Base-by-base conservation (phyloP, 2,888 invertebrate genomes). In the Argynnis bischoffii region DNA sequence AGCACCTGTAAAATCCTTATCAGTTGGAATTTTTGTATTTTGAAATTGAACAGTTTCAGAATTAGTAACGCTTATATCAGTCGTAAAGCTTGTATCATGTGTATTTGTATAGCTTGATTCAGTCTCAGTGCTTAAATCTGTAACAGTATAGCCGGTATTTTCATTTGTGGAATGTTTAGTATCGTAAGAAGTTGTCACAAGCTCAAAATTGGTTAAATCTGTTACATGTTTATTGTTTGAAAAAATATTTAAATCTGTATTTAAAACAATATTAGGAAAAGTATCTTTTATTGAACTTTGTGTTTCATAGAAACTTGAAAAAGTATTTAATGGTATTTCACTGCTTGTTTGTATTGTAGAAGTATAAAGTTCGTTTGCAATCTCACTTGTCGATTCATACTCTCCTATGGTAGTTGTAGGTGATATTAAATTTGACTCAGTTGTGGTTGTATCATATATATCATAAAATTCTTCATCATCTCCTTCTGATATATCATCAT, bases 401-500 rank as follows among this genome's bases (percentile, higher is more conserved):
- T 69, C 50, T 18, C 11, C 46, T 48, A 48, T 55, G 4, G 53
- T 46, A n/a, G 48, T 59, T 31, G 59, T 21, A 55, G 59, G 56
- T 48, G 61, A 50, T 8, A 54, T 46, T 47, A 59, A 61, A 50
- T 69, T 66, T 26, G 53, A 50, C 14, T 67, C 51, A 18, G 46
- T 54, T 50, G 61, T 54, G 48, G 70, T 50, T 16, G 71, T 69
- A 14, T 66, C 69, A 63, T 70, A 65, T 63, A 65, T 67, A 61
- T 84, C 78, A 60, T 79, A 78, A 35, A 74, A 75, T 47, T 81
- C 79, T 51, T 79, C 69, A 66, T 83, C 78, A 41, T 76, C 69
- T 57, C 56, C 73, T 68, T 78, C 77, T 46, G 73, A 73, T 53
- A 56, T 67, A 26, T 59, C 48, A 15, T 80, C 75, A 54, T 72